Evolutionary conservation across 2,888 invertebrate genomes (phyloP).

Genomic region (Allacma fusca): DNA sequence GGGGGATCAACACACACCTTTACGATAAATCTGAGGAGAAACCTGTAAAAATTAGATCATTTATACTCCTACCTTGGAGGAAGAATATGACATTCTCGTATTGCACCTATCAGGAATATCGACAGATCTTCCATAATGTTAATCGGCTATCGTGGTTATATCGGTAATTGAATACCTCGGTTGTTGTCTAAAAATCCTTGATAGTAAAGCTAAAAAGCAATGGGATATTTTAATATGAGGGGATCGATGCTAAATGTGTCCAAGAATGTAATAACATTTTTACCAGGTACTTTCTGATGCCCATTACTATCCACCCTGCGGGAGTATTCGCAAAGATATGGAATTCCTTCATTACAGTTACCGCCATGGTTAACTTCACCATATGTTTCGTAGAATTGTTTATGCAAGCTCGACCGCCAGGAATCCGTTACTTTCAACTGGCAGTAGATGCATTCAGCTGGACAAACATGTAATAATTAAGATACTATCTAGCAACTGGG

Average conservation of each 20-base stretch:
- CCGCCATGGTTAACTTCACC: background rate
- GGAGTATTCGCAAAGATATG: constrained; percentile 44
- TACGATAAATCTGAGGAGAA: constrained; percentile 35
- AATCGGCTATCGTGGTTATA: background rate
- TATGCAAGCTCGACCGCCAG: constrained; percentile 16
- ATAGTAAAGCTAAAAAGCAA: too few species aligned
- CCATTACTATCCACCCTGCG: constrained; percentile 39
- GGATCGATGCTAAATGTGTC: too few species aligned
- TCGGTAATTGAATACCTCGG: constrained; percentile 20
- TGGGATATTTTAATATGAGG: too few species aligned
- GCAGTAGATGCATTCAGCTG: constrained; percentile 29
- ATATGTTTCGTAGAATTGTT: constrained; percentile 13
- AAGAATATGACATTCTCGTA: background rate
- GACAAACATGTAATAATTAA: constrained; percentile 33
- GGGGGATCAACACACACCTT: constrained; percentile 25
- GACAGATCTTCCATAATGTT: constrained; percentile 39
- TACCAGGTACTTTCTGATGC: constrained; percentile 23
- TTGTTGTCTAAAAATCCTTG: too few species aligned
- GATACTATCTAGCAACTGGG: too few species aligned
- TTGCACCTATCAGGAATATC: constrained; percentile 49
- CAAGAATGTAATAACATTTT: too few species aligned
- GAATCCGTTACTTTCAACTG: constrained; percentile 13
- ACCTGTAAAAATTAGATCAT: constrained; percentile 38
- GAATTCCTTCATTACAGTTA: constrained; percentile 29
- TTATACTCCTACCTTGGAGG: constrained; percentile 36